Conservation (phyloP, 2,888 invertebrate species). For the Archips crataeganus region DNA sequence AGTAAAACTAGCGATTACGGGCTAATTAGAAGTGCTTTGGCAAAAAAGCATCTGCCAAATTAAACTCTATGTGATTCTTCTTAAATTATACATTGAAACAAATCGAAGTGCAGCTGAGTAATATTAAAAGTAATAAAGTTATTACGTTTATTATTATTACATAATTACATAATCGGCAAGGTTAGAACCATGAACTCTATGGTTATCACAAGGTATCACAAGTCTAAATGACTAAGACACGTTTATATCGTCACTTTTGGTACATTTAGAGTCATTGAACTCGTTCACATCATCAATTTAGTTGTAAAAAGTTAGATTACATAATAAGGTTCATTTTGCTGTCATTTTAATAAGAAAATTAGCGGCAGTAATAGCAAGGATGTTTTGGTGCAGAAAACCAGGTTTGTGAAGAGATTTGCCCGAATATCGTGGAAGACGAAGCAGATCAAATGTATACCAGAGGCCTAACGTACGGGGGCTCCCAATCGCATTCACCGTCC, state of each 20-base stretch:
- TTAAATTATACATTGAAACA: too few relatives aligned
- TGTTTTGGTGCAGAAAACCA: not conserved
- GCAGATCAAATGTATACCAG: not conserved
- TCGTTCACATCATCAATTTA: conserved; percentile 25
- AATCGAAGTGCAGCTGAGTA: too few relatives aligned
- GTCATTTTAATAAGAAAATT: conserved; percentile 9
- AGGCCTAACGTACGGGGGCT: too few relatives aligned
- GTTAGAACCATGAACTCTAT: conserved; percentile 26
- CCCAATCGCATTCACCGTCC: too few relatives aligned
- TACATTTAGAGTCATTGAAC: conserved; percentile 34
- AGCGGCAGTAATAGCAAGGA: not conserved
- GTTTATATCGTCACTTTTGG: conserved; percentile 11
- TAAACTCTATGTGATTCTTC: too few relatives aligned
- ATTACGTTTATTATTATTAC: too few relatives aligned
- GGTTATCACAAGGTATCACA: conserved; percentile 24
- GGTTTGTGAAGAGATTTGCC: not conserved
- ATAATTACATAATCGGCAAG: conserved; percentile 12
- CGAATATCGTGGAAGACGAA: too few relatives aligned
- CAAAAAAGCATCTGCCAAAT: too few relatives aligned
- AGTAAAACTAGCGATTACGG: too few relatives aligned
- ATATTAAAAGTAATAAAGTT: too few relatives aligned
- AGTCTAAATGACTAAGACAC: conserved; percentile 28
- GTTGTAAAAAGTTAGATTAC: conserved; percentile 13
- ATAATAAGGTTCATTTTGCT: not conserved
- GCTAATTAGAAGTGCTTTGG: too few relatives aligned